These are phyloP conservation scores for Ascaphus truei DNA, from an alignment of 2,113 vertebrate species.

Conservation along the genomic window DNA sequence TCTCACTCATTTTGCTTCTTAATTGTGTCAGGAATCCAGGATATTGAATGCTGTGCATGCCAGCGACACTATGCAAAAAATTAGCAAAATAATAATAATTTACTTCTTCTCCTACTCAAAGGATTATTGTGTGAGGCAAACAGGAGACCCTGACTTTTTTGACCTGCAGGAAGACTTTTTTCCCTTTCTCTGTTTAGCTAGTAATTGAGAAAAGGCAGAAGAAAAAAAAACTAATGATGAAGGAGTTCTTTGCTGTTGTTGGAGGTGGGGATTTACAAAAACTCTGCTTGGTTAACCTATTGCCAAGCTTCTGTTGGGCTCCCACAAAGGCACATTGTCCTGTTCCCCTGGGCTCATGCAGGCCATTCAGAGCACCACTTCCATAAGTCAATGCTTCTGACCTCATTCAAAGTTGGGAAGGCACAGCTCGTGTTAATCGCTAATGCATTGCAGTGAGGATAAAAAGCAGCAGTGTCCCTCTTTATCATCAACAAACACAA, in stretches of 20 bases:
- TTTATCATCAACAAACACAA: too few relatives aligned
- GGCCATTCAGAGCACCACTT: neutral
- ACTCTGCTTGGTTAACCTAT: constrained; percentile 25
- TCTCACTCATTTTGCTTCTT: neutral
- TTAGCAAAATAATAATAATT: constrained; percentile 11
- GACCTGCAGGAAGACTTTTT: constrained; percentile 29
- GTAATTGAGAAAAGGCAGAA: constrained; percentile 27
- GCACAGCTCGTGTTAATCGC: too few relatives aligned
- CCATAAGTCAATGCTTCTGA: neutral
- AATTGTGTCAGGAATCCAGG: neutral
- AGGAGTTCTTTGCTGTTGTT: constrained; percentile 28
- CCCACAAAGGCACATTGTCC: constrained; percentile 31
- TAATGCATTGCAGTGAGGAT: too few relatives aligned
- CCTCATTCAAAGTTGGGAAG: neutral
- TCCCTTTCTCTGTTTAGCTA: constrained; percentile 30
- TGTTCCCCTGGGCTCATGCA: neutral
- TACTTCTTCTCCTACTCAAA: constrained; percentile 30
- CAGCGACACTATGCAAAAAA: neutral
- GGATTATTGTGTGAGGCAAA: constrained; percentile 24
- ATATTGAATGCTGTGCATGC: neutral
- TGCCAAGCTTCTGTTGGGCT: constrained; percentile 28
- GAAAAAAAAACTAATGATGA: constrained; percentile 3
- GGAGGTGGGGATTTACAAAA: constrained; percentile 1
- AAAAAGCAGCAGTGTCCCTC: too few relatives aligned
- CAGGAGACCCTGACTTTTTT: constrained; percentile 26